Base-by-base conservation (phyloP, 2,888 invertebrate genomes). In the Drosophila ochracea region DNA sequence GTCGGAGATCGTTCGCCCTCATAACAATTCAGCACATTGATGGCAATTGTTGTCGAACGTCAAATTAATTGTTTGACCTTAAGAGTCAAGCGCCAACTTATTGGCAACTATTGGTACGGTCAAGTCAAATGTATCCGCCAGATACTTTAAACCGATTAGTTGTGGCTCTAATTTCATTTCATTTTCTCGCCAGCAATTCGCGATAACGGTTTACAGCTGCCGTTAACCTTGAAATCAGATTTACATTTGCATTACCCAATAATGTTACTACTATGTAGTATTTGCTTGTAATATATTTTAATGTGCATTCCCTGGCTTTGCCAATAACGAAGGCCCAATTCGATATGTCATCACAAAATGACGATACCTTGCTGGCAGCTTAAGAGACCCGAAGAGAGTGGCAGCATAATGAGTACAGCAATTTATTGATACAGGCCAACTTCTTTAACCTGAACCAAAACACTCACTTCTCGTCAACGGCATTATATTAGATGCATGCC, bases 21-120 rank as follows among this genome's bases (percentile, higher is more conserved):
- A 83, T 77, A 58, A 76, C 83, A 25, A 35, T 19, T 35, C 54
- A 25, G 25, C 35, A 54, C 16, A n/a, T 54, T 16, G 21, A 33
- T 53, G n/a, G n/a, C 47, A 47, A 53, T 33, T 39, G 28, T 55
- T 39, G 28, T n/a, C 13, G 37, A 58, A 71, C 68, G 70, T 39
- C 41, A 73, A 85, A 83, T 86, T 83, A 83, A 85, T 85, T 77
- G 72, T 60, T 82, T 85, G 83, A 84, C 86, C 86, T 80, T 66
- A 74, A 74, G 61, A 68, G 70, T 78, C 63, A 70, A 73, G 68
- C 74, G 69, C 35, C 65, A 57, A 41, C 65, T 43, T 39, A 69
- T 68, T 59, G 28, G 43, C 37, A 30, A 41, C 35, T 13, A 35
- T 35, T 62, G 71, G 66, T 47, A 55, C 61, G 67, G 64, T 50